Base-by-base conservation (phyloP, 2,888 invertebrate genomes). In the Xiphydria camelus region DNA sequence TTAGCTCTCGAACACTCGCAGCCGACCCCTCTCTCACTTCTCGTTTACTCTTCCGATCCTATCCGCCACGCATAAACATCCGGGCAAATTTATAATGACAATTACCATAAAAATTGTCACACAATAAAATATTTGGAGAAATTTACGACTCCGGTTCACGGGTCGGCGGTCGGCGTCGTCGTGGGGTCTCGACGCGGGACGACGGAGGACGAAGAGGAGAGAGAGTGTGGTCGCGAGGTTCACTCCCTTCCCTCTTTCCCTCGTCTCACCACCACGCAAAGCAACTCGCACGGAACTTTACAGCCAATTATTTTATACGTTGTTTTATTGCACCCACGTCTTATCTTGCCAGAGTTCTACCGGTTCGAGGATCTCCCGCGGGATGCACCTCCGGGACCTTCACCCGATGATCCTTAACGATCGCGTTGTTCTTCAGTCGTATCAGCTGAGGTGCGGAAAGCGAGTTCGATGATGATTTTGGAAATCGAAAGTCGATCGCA, bases 31-130 rank as follows among this genome's bases (percentile, higher is more conserved):
- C n/a, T n/a, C n/a, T n/a, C n/a, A n/a, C n/a, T n/a, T n/a, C n/a
- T n/a, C n/a, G n/a, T n/a, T n/a, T n/a, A n/a, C n/a, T n/a, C n/a
- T n/a, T n/a, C n/a, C n/a, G n/a, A n/a, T n/a, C n/a, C n/a, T n/a
- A n/a, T n/a, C n/a, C n/a, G n/a, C n/a, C n/a, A n/a, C 47, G 46
- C 66, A 71, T 73, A 73, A 73, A 74, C 73, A 68, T 67, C 53
- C 56, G 42, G 46, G 51, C 53, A 61, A 74, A 74, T 73, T 74
- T 74, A 74, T 73, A 73, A 73, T 71, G 71, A 73, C 70, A 68
- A 73, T 74, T 70, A 73, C 72, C 70, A 72, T 74, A 73, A 73
- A 74, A 74, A 73, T 73, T 73, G 74, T 74, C 73, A 64, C 69
- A 68, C 70, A 64, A 73, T 74, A 73, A 74, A 74, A 73, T 73